Conservation (phyloP, 2,888 invertebrate species). For the Spilarctia lutea region DNA sequence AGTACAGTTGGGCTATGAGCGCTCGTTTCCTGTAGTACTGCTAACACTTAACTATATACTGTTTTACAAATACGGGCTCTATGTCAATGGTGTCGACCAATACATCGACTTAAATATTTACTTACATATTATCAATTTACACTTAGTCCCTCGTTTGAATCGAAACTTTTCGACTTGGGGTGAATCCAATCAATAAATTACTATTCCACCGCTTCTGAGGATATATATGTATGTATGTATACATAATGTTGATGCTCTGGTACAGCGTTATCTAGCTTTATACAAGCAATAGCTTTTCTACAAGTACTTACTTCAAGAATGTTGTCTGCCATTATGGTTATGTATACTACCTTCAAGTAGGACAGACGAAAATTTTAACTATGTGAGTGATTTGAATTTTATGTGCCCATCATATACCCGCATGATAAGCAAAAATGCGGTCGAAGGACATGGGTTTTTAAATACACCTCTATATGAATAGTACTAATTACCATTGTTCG, state of each 20-base stretch:
- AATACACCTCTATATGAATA: constrained; percentile 31
- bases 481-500: constrained; percentile 33
- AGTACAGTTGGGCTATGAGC: too few species aligned
- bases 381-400: constrained; percentile 44
- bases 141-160: neutral
- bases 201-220: neutral
- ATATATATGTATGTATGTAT: too few species aligned
- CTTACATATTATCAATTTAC: neutral
- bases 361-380: constrained; percentile 29
- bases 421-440: constrained; percentile 46
- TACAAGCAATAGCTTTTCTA: neutral
- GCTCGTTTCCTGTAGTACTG: too few species aligned
- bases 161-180: neutral
- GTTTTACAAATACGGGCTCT: neutral
- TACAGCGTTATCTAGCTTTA: neutral
- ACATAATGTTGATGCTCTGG: neutral
- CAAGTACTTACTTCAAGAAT: neutral
- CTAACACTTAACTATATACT: neutral
- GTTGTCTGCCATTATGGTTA: neutral
- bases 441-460: constrained; percentile 42
- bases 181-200: neutral
- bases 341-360: constrained; percentile 5
- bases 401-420: constrained; percentile 39
- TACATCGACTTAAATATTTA: neutral
- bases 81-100: neutral